Evolutionary conservation across 1,140 invertebrate species (phyloP).

Genomic region (Heliconius eleuchia): DNA sequence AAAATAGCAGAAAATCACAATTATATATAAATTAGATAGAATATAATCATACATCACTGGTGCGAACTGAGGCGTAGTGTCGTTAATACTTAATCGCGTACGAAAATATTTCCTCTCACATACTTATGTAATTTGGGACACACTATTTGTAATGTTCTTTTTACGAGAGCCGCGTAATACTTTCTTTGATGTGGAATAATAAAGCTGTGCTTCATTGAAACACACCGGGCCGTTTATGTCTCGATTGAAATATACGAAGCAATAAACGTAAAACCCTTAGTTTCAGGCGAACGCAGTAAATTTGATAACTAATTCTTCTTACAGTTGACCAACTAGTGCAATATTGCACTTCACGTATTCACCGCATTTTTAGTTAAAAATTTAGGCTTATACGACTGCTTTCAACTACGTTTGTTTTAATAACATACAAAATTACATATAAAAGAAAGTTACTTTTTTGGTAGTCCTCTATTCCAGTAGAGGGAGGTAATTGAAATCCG

Average conservation of each 20-base stretch:
- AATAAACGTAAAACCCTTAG: constrained; percentile 36
- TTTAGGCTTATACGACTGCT: not conserved
- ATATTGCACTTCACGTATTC: constrained; percentile 1
- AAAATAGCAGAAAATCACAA: not conserved
- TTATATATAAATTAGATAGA: not conserved
- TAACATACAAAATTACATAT: constrained; percentile 15
- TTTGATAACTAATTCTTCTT: constrained; percentile 26
- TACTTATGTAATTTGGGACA: constrained; percentile 32
- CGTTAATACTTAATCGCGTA: constrained; percentile 19
- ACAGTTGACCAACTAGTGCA: constrained; percentile 18
- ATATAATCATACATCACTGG: not conserved
- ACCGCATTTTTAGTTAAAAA: not conserved
- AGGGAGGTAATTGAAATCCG: constrained; percentile 40
- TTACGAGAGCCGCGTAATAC: constrained; percentile 33
- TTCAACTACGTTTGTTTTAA: not conserved
- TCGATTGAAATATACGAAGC: constrained; percentile 38
- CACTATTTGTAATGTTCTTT: constrained; percentile 34
- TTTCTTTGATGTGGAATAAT: constrained; percentile 38
- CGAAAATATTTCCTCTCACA: constrained; percentile 26
- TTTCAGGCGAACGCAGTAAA: constrained; percentile 32
- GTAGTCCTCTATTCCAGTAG: constrained; percentile 2
- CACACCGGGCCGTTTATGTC: constrained; percentile 36
- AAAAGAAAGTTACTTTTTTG: constrained; percentile 18
- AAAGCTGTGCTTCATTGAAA: constrained; percentile 36
- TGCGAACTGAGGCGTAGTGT: not conserved